Evolutionary conservation across 2,797 vertebrate species (phyloP), one percentile per base, ranked within the genome.

Genomic region (Rallus crepitans): DNA sequence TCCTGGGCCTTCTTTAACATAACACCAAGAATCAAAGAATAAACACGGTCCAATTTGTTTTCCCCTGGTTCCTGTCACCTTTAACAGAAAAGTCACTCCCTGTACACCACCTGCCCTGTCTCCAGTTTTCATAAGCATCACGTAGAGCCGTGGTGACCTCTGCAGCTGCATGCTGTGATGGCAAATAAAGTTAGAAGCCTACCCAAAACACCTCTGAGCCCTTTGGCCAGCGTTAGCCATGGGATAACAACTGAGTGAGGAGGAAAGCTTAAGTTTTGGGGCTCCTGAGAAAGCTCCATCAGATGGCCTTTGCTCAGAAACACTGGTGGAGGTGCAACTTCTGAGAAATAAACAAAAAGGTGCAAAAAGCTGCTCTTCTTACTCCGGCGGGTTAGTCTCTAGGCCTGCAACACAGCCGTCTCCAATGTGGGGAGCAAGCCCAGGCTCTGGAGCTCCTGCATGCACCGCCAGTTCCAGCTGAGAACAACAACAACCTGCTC

Each of bases 271-370:
- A 15, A 84, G 48, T 15, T 35, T 1, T 72, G 68, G 65, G 48
- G 77, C 91, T 97, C 96, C 95, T 56, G 82, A 82, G 84, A 92
- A 92, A 84, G 93, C 92, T 96, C 95, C 78, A 15, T 92, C 86
- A 72, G 80, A 92, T 72, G 75, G 33, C 6, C 39, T 94, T 96
- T 52, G 69, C 90, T 92, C 89, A 93, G 87, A 80, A 78, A 82
- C 21, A 6, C 87, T 76, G 89, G 77, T 50, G 3, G 37, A 48
- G 57, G 30, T 33, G 37, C 50, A 56, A 8, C 30, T 66, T 45
- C 50, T 24, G n/a, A 42, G 30, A 61, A 80, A 76, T 28, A 64
- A 66, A 48, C 31, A 42, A 17, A 42, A 56, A 63, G 37, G 57
- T 1, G 1, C 23, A 63, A 20, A 20, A 94, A 75, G 48, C 70